Base-by-base conservation (phyloP, 35 echinoderm and acorn worm genomes). In the Holothuria glaberrima region DNA sequence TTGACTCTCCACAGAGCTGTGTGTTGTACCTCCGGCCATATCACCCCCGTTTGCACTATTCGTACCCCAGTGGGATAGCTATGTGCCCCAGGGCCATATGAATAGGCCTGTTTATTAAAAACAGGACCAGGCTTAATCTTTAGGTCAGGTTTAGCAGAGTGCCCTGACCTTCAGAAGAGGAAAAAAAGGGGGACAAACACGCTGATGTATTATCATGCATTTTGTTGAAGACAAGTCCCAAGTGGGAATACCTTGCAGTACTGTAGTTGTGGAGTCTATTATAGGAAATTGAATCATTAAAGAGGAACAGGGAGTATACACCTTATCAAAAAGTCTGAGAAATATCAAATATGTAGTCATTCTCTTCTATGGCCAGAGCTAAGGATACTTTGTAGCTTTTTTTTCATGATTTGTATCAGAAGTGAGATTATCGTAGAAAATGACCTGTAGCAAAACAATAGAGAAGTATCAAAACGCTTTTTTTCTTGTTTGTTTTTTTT, bases 81-180 rank as follows among this genome's bases (percentile, higher is more conserved):
- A 84, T 84, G 80, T 84, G 80, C 80, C 80, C 80, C 80, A 84
- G 80, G 80, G 80, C 80, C 80, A 84, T 84, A 84, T 84, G 80
- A 84, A 84, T 84, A 84, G 80, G 52, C 17, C 80, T 84, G 80
- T 84, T 84, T 84, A 84, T 84, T 84, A 84, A 61, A 63, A 84
- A 63, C 80, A 84, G 80, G 31, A 63, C 80, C 34, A 84, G 26
- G n/a, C 54, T 59, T 84, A 84, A 84, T 84, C 80, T 84, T 58
- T 84, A 63, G 80, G 80, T 84, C 80, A 84, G 80, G 80, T 84
- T 61, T 63, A 35, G 80, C 14, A 84, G 80, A 84, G 80, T 84
- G 59, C 80, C 58, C 22, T 61, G 80, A 84, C 80, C 80, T 84
- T 84, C 80, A 61, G 38, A 78, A 48, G 74, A 48, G 74, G 74